These are phyloP conservation scores for Eupithecia tripunctaria DNA, from an alignment of 2,888 invertebrate genomes.

Conservation along the genomic window DNA sequence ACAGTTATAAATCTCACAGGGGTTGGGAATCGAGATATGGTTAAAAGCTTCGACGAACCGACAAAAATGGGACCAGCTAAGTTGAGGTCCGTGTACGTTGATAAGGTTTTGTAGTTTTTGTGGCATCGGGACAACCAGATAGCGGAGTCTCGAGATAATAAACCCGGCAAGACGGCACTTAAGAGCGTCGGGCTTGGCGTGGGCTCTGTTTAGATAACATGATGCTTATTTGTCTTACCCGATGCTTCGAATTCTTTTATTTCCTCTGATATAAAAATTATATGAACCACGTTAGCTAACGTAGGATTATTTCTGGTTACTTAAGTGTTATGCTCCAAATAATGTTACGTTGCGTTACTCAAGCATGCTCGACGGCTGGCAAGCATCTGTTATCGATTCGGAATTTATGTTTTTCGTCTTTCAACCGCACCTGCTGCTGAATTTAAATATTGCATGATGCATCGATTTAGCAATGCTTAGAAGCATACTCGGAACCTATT, in stretches of 20 bases:
- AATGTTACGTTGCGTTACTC: constrained; percentile 64
- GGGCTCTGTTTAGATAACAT: constrained; percentile 72
- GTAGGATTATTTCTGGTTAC: constrained; percentile 66
- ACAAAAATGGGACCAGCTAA: constrained; percentile 79
- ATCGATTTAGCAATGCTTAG: constrained; percentile 49
- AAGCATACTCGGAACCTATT: constrained; percentile 59
- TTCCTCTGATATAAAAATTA: constrained; percentile 52
- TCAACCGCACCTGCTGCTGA: constrained; percentile 73
- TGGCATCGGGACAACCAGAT: constrained; percentile 74
- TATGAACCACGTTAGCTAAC: constrained; percentile 50
- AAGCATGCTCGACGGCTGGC: constrained; percentile 69
- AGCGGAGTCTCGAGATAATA: constrained; percentile 75
- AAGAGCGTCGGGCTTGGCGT: constrained; percentile 68
- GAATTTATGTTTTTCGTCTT: constrained; percentile 79
- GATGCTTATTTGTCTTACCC: constrained; percentile 70
- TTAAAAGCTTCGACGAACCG: constrained; percentile 76
- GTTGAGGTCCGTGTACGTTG: constrained; percentile 80
- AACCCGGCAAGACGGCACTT: constrained; percentile 68
- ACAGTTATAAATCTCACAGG: constrained; percentile 75
- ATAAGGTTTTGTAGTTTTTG: constrained; percentile 81
- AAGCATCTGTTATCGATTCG: constrained; percentile 79
- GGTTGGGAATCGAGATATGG: constrained; percentile 69
- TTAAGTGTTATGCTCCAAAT: constrained; percentile 69
- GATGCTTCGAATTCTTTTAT: constrained; percentile 56
- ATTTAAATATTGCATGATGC: constrained; percentile 60